Base-by-base conservation (phyloP, 2,888 invertebrate species). In the Neelides folsomi region DNA sequence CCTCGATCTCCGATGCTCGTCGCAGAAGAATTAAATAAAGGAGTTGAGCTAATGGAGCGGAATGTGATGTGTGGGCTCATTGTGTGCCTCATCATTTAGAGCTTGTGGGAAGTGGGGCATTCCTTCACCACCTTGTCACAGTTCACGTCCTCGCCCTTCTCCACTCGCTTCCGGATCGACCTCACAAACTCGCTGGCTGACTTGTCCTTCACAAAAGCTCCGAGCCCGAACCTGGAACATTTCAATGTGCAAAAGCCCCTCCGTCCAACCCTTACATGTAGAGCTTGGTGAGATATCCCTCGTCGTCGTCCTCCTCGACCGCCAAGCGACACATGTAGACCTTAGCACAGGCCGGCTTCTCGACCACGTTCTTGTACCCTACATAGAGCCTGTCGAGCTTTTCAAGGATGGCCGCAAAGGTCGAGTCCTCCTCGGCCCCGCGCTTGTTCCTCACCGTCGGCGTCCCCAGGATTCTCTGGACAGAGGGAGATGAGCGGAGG, bases 391-490 rank as follows among this genome's bases (percentile, higher is more conserved):
- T 60, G 27, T 64, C 62, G 41, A 64, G 41, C 41, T 63, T 62
- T 37, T 63, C 60, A 15, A 64, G 56, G 18, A 64, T 53, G n/a
- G 62, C 53, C 19, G 55, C 47, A 41, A 62, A 64, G 20, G 58
- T 45, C 9, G 56, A 54, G 13, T 51, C 58, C 9, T 57, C 58
- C 12, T 52, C 57, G 4, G 49, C 55, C 19, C 52, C 56, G n/a
- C 63, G 42, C 15, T 57, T 56, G 6, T 54, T 52, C 13, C 64
- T 56, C 37, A 60, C 54, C 1, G 63, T 63, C 10, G 64, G 64
- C 36, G 64, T 64, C 44, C 64, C 64, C 51, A 64, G 63, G 48
- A 63, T 60, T 59, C 60, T 64, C 64, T 64, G 27, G 1, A 35
- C 2, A 18, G 18, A 18, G 15, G 13, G 2, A 7, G 18, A 8